Conservation (phyloP, 2,113 vertebrate species). For the Chiloscyllium plagiosum region DNA sequence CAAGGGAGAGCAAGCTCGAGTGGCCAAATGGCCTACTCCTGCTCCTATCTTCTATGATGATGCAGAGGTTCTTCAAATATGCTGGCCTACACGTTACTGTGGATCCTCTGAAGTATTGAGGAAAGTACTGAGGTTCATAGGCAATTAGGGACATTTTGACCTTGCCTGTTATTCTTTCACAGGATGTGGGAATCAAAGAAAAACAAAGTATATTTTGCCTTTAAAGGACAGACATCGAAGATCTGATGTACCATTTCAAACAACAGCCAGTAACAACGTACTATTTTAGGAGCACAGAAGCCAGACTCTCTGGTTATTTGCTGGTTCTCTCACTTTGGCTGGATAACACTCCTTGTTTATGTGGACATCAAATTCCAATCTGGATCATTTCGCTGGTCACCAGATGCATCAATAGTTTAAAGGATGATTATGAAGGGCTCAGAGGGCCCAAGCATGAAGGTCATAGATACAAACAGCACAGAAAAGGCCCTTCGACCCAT, state of each 20-base stretch:
- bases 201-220: background rate
- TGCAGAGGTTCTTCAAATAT: background rate
- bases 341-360: background rate
- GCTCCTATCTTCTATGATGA: background rate
- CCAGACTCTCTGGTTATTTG: background rate
- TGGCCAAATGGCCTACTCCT: too few relatives aligned
- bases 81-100: background rate
- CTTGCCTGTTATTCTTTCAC: too few relatives aligned
- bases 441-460: background rate
- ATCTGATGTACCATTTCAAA: background rate
- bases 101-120: too few relatives aligned
- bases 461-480: too few relatives aligned
- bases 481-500: too few relatives aligned
- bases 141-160: too few relatives aligned
- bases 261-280: background rate
- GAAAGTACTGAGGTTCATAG: too few relatives aligned
- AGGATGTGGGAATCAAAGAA: too few relatives aligned
- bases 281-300: background rate
- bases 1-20: too few relatives aligned
- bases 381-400: background rate
- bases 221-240: background rate
- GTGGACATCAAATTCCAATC: background rate
- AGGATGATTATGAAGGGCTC: background rate
- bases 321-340: background rate
- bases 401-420: background rate